Evolutionary conservation across 2,797 vertebrate species (phyloP).

Genomic region (Morelia viridis): DNA sequence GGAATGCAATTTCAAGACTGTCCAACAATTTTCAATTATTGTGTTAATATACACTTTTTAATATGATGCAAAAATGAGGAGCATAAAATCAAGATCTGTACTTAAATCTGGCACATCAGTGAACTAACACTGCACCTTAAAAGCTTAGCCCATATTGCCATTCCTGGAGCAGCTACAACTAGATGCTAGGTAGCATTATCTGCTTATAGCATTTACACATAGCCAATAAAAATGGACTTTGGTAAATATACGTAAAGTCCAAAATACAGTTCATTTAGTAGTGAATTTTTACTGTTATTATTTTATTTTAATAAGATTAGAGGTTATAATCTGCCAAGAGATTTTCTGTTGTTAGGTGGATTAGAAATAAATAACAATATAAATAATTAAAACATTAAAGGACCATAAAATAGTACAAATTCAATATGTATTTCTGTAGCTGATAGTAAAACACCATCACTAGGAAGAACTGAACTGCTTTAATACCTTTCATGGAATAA

Average conservation of each 20-base stretch:
- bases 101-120: neutral
- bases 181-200: neutral
- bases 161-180: neutral
- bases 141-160: neutral
- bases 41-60: neutral
- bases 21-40: neutral
- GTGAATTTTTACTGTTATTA: neutral
- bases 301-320: no score
- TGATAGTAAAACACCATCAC: neutral
- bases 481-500: neutral
- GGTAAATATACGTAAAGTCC: neutral
- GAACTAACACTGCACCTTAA: neutral
- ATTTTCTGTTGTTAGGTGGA: no score
- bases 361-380: no score
- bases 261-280: neutral
- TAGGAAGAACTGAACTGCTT: neutral
- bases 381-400: neutral
- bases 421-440: neutral
- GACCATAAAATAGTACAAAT: neutral
- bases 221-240: neutral
- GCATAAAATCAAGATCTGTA: neutral
- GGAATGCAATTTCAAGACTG: neutral
- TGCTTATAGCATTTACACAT: neutral
- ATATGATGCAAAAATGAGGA: neutral
- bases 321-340: no score